phyloP scores from a whole-genome alignment of 2,113 vertebrate genomes.

The Pelusios castaneus region DNA sequence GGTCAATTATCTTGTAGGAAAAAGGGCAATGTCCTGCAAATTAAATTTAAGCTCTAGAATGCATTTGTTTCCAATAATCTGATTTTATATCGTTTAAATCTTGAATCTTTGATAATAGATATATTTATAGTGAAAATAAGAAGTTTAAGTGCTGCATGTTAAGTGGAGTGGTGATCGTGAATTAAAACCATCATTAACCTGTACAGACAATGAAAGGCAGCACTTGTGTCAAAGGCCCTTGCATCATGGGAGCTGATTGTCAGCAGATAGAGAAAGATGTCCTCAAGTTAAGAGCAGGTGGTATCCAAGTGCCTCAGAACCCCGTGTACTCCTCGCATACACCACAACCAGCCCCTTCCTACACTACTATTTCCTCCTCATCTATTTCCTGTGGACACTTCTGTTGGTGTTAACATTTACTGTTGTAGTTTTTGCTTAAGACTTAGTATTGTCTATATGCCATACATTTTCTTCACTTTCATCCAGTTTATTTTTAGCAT shows the following conservation, averaged over 20 bases:
- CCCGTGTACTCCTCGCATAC: neutral
- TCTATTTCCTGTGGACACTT: neutral
- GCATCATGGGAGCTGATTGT: neutral
- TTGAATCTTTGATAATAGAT: no score
- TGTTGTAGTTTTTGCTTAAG: neutral
- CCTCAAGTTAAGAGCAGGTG: neutral
- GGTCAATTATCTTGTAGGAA: no score
- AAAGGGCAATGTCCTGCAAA: no score
- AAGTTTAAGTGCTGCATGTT: no score
- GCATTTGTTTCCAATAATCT: no score
- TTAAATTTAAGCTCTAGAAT: no score
- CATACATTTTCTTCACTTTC: slow-evolving; percentile 85
- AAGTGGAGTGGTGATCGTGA: no score
- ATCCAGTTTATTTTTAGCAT: slow-evolving; percentile 80
- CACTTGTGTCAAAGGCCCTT: neutral
- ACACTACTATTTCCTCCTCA: neutral
- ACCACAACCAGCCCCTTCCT: neutral
- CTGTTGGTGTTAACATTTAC: neutral
- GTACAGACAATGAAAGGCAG: neutral
- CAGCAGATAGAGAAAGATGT: neutral
- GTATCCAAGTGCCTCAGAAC: neutral
- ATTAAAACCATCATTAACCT: no score
- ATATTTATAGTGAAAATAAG: no score
- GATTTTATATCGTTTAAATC: no score
- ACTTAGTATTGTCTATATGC: neutral